A percentile compares a stretch with the other conserved stretches of the same genome.
phyloP scores from a whole-genome alignment of 1,140 invertebrate genomes.

The Cepaea nemoralis region DNA sequence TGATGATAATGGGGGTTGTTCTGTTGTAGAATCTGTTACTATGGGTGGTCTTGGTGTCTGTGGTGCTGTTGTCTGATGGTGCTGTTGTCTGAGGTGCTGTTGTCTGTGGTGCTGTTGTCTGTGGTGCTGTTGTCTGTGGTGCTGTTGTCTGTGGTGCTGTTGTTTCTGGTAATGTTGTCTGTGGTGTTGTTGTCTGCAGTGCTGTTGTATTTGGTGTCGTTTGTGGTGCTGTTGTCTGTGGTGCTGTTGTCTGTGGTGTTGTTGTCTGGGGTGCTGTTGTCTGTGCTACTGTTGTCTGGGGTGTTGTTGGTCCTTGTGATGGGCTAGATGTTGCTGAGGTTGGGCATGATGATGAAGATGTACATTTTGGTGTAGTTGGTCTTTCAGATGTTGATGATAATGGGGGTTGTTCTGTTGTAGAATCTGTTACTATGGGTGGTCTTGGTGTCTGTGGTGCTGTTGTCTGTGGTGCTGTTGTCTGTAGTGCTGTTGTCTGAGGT shows the following conservation, averaged over 20 bases:
- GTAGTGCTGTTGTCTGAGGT: not conserved
- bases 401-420: not conserved
- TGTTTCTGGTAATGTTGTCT: not conserved
- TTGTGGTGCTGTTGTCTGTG: not conserved
- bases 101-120: constrained; percentile 39
- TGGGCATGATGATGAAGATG: constrained; percentile 13
- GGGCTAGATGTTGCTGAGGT: not conserved
- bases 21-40: constrained; percentile 32
- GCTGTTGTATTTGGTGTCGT: constrained; percentile 13
- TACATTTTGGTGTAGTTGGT: not conserved
- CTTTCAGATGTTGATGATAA: not conserved
- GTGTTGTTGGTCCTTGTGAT: not conserved
- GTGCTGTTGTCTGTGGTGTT: not conserved
- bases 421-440: not conserved
- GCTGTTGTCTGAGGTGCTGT: constrained; percentile 33
- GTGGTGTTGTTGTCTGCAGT: constrained; percentile 40
- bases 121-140: constrained; percentile 24
- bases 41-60: not conserved
- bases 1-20: constrained; percentile 27
- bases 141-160: constrained; percentile 32
- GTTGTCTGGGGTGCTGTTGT: not conserved
- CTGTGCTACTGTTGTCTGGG: constrained; percentile 29
- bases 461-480: not conserved
- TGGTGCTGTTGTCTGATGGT: constrained; percentile 37
- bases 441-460: constrained; percentile 36